A percentile compares a stretch with the other conserved stretches of the same genome.
These are phyloP conservation scores for Calyptommatus sinebrachiatus DNA, from an alignment of 2,113 vertebrate species.

Conservation along the genomic window DNA sequence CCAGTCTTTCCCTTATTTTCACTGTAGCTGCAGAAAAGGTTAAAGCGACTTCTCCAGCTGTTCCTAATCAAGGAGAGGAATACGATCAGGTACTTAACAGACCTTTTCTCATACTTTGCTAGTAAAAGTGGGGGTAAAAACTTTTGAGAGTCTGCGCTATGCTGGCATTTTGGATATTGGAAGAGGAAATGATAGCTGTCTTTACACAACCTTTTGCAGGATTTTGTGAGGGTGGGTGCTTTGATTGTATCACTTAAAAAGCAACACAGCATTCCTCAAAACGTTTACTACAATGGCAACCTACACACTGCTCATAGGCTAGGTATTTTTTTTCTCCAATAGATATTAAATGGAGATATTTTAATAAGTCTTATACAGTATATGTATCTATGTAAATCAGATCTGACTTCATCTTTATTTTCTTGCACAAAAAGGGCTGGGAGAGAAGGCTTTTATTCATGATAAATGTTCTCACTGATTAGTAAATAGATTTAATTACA, in stretches of 20 bases:
- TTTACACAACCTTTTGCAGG: neutral
- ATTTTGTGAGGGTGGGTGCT: neutral
- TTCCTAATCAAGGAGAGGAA: too few species aligned
- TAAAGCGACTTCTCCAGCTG: too few species aligned
- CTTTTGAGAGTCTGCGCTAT: neutral
- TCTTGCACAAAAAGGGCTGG: neutral
- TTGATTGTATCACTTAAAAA: neutral
- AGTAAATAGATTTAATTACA: neutral
- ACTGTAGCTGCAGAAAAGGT: too few species aligned
- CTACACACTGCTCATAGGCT: neutral
- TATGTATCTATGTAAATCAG: neutral
- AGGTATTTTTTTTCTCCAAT: neutral
- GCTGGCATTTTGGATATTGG: rapidly evolving
- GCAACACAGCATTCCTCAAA: neutral
- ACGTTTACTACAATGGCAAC: neutral
- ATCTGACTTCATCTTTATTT: neutral
- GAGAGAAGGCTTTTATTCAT: neutral
- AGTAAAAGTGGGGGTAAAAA: neutral
- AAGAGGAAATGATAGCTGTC: neutral
- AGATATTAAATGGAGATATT: neutral
- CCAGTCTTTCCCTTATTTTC: too few species aligned
- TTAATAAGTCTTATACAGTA: too few species aligned
- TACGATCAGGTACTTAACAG: too few species aligned
- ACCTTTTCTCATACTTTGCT: too few species aligned
- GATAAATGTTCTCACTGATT: neutral